A percentile compares a stretch with the other conserved stretches of the same genome.
Conservation (phyloP, 2,113 vertebrate genomes). For the Cathartes aura region DNA sequence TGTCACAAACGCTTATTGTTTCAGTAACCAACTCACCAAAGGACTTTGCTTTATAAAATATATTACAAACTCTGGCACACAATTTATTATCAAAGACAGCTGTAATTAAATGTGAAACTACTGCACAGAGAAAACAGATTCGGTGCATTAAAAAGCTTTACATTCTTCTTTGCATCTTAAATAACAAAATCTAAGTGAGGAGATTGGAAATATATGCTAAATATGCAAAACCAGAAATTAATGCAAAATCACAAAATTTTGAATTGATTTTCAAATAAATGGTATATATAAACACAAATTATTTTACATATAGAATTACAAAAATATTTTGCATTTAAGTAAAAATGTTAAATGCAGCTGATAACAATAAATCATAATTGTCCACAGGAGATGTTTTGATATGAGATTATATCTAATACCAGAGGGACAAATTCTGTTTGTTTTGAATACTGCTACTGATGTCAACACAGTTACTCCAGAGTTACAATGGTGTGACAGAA, state of each 20-base stretch:
- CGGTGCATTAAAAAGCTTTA: not conserved
- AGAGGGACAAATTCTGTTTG: not conserved
- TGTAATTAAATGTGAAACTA: not conserved
- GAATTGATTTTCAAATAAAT: not conserved
- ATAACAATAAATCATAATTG: not conserved
- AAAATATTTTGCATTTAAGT: not conserved
- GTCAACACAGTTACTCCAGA: not conserved
- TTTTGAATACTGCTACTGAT: not conserved
- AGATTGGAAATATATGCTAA: not conserved
- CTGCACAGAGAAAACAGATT: not conserved
- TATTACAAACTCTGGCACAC: not conserved
- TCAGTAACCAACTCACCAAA: not conserved
- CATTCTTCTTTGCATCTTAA: not conserved
- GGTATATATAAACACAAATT: too few relatives aligned
- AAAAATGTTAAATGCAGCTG: not conserved
- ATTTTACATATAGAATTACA: not conserved
- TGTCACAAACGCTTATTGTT: slow-evolving; percentile 53
- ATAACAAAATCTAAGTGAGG: not conserved
- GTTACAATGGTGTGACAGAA: not conserved
- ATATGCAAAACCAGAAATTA: not conserved
- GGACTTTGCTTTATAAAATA: not conserved
- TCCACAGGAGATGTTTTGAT: not conserved
- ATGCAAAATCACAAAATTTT: not conserved
- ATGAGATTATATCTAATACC: not conserved
- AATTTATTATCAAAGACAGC: not conserved